These are phyloP conservation scores for Cataglyphis cursor DNA, from an alignment of 2,888 invertebrate genomes.

Conservation along the genomic window DNA sequence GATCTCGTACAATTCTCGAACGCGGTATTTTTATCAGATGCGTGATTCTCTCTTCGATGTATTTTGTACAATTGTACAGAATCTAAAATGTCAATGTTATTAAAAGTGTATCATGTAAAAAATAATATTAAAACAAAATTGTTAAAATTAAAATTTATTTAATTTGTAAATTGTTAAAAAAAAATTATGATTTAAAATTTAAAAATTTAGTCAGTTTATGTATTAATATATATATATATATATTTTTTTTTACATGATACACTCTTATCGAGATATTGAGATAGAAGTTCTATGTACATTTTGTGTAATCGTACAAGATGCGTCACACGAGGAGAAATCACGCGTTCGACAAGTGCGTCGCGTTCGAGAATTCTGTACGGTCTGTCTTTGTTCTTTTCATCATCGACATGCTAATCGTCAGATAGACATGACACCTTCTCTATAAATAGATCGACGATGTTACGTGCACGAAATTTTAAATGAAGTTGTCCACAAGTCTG, in stretches of 20 bases:
- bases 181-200: background rate
- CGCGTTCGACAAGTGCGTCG: conserved; percentile 17
- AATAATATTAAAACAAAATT: background rate
- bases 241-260: background rate
- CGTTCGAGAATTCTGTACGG: conserved; percentile 15
- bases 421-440: conserved; percentile 55
- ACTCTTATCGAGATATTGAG: conserved; percentile 3
- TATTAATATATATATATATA: no score
- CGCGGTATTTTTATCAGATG: no score
- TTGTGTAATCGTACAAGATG: background rate
- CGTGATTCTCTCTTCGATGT: no score
- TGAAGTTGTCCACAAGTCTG: conserved; percentile 13
- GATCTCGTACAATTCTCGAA: no score
- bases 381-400: conserved; percentile 47
- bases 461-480: conserved; percentile 54
- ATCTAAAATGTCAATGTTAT: background rate
- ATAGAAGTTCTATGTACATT: conserved; percentile 3
- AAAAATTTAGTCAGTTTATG: background rate
- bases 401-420: conserved; percentile 52
- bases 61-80: background rate
- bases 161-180: background rate
- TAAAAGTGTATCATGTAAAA: background rate
- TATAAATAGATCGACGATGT: conserved; percentile 62
- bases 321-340: conserved; percentile 18
- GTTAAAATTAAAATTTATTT: background rate